Evolutionary conservation across 2,797 vertebrate genomes (phyloP).

Genomic region (Pygocentrus nattereri): DNA sequence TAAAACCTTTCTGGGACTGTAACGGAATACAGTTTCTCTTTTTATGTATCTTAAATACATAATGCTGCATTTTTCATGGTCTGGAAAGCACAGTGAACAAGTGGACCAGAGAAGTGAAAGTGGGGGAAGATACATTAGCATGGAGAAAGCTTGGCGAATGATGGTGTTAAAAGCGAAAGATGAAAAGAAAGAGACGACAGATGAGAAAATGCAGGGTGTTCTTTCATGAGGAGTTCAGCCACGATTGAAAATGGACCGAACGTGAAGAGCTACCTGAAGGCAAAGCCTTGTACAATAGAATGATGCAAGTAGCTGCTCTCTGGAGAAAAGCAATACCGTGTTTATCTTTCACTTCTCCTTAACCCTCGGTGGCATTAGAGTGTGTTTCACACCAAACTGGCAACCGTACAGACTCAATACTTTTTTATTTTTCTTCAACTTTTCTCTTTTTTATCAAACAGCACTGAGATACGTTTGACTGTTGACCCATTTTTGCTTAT

Average conservation of each 20-base stretch:
- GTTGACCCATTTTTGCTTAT: too few relatives aligned
- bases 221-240: not conserved
- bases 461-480: too few relatives aligned
- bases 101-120: slow-evolving; percentile 6
- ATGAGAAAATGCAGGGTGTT: not conserved
- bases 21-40: too few relatives aligned
- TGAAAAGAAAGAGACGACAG: not conserved
- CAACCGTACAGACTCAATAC: not conserved
- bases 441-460: not conserved
- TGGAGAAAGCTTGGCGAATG: not conserved
- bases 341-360: not conserved
- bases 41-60: too few relatives aligned
- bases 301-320: not conserved
- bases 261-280: not conserved
- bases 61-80: too few relatives aligned
- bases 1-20: too few relatives aligned
- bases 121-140: not conserved
- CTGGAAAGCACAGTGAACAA: too few relatives aligned
- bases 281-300: not conserved
- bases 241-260: not conserved
- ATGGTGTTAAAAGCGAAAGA: not conserved
- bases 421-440: not conserved
- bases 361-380: not conserved
- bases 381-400: slow-evolving; percentile 20
- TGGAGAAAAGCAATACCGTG: slow-evolving; percentile 14